Evolutionary conservation across 30 jellyfish, hydroid and myxozoan species (phyloP), one percentile per base, ranked within the genome.

Genomic region (Mastigias papua): DNA sequence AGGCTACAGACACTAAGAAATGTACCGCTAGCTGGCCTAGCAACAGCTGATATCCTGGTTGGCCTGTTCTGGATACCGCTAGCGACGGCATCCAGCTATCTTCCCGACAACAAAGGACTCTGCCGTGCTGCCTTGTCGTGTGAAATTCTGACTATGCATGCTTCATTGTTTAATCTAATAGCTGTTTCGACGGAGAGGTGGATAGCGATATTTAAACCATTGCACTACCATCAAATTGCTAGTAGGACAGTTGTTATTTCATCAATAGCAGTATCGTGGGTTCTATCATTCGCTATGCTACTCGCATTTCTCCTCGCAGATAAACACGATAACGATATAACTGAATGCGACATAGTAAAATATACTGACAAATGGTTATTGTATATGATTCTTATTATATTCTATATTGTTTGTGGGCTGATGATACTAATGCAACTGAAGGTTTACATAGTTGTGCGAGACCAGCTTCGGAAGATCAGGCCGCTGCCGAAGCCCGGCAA

Each of bases 171-270:
- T 76, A 85, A 85, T 46, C 78, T 85, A 15, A 63, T 85, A 21
- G 82, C 89, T 61, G 94, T 85, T 1, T 85, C 94, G 0, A 71
- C 88, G 1, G 94, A 85, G 62, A 23, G 94, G 34, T 85, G 94
- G 94, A 73, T 77, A 5, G 94, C 94, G 37, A 85, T 85, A 29
- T 85, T 85, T 30, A 74, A 67, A 21, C 94, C 94, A 1, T 62
- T 85, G 61, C 94, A 62, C 63, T 85, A 85, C 76, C 74, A 85
- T 78, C 85, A 32, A 42, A 73, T 85, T 26, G 94, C 88, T 13
- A 85, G 72, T 20, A 62, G 42, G 64, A 48, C 82, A 4, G 82
- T 26, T 0, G 94, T 85, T 21, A 35, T 57, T 7, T 37, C 63
- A 5, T 54, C 50, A 19, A 57, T 85, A 15, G 77, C 83, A 0